Base-by-base conservation (phyloP, 2,888 invertebrate genomes). In the Vandiemenella viatica region DNA sequence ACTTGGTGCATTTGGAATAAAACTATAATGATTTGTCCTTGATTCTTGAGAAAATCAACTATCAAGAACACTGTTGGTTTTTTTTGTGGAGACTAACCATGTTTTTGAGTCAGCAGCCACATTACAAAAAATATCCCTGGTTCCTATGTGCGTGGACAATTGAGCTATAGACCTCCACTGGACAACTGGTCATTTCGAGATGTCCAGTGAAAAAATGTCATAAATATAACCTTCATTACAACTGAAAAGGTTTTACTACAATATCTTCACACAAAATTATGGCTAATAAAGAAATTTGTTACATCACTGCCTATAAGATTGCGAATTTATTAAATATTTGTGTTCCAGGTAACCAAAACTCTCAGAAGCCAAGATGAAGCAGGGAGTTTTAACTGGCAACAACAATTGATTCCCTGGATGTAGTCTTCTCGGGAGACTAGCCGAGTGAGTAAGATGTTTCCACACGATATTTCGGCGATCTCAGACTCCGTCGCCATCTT, bases 31-130 rank as follows among this genome's bases (percentile, higher is more conserved):
- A 41, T 5, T 41, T 41, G 38, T 7, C n/a, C 13, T 18, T 13
- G 41, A 41, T 41, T 41, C 2, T 41, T 41, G 3, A 41, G 41
- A 41, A 41, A 41, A 18, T 41, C 41, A 41, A 18, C 6, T 8
- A n/a, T 26, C 16, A 38, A 10, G 38, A 38, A n/a, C 38, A 15
- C n/a, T 6, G n/a, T 10, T 38, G 38, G 38, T 10, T n/a, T 7
- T 7, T 8, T 26, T 26, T 26, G 7, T 7, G 26, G 13, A 26
- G 7, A 26, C 26, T 26, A 26, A 26, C 43, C 17, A 47, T 61
- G 18, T 43, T 60, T n/a, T 46, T 60, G n/a, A 60, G 60, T 3
- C 56, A 58, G 46, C 60, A 62, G 53, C 45, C 46, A 13, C 59
- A 60, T 7, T 60, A 53, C 43, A 58, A 56, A 6, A 61, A 61